Evolutionary conservation across 2,888 invertebrate genomes (phyloP).

Genomic region (Strigamia transsilvanica): DNA sequence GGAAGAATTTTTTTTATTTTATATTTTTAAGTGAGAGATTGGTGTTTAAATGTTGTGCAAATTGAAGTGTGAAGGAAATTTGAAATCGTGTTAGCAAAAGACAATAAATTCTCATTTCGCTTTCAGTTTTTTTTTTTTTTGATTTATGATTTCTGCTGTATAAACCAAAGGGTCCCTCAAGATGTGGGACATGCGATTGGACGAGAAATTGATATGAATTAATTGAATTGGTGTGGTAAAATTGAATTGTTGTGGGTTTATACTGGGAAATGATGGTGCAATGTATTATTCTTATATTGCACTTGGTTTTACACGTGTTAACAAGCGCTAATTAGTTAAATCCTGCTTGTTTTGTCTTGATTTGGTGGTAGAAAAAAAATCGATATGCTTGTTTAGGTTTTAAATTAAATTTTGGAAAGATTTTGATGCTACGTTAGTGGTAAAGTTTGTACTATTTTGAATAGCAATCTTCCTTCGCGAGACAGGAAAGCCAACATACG

Average conservation of each 20-base stretch:
- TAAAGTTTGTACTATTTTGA: no score
- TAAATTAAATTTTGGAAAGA: no score
- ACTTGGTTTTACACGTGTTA: no score
- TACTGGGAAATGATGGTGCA: background rate
- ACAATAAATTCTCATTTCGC: slow-evolving; percentile 40
- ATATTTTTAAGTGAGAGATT: background rate
- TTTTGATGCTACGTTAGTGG: no score
- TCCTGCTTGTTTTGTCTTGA: no score
- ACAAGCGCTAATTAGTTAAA: no score
- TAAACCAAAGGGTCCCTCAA: slow-evolving; percentile 15
- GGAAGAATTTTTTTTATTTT: slow-evolving; percentile 17
- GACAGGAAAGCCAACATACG: background rate
- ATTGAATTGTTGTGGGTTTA: slow-evolving; percentile 19
- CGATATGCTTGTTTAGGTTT: no score
- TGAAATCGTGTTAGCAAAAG: slow-evolving; percentile 30
- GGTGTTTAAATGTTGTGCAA: slow-evolving; percentile 39
- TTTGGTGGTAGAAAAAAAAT: no score
- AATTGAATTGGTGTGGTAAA: slow-evolving; percentile 8
- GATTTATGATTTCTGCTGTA: slow-evolving; percentile 12
- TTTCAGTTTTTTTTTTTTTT: background rate
- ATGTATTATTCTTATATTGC: background rate
- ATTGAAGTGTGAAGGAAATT: slow-evolving; percentile 40
- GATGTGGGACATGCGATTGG: slow-evolving; percentile 4
- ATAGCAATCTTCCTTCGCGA: background rate
- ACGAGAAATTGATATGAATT: slow-evolving; percentile 11